Percentiles rank a stretch among this genome's conserved stretches.
Conservation (phyloP, 2,797 vertebrate genomes). For the Sebastes elongatus region DNA sequence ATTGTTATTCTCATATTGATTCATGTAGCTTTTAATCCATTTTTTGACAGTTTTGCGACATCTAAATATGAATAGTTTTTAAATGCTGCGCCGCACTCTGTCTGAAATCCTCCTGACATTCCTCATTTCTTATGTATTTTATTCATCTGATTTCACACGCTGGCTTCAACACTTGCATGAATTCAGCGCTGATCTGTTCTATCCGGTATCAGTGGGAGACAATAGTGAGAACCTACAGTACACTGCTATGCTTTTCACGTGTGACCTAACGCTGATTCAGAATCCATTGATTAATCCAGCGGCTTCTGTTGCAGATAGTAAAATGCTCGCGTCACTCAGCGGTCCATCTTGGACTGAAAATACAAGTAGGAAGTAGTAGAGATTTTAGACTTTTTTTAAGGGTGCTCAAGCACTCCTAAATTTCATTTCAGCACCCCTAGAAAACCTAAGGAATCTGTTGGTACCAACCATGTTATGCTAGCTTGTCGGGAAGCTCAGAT, state of each 20-base stretch:
- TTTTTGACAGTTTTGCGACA: constrained; percentile 11
- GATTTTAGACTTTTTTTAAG: too few species aligned
- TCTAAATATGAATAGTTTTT: constrained; percentile 14
- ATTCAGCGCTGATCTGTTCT: constrained; percentile 15
- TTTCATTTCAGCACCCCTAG: rapidly evolving
- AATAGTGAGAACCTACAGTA: not conserved
- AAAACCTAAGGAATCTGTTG: too few species aligned
- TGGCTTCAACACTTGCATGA: not conserved
- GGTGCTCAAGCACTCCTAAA: too few species aligned
- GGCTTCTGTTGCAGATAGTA: not conserved
- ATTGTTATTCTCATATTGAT: not conserved
- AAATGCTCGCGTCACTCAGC: not conserved
- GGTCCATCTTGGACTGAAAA: not conserved
- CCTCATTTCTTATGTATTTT: constrained; percentile 20
- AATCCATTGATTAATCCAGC: constrained; percentile 17
- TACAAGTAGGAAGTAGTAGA: not conserved
- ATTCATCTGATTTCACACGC: constrained; percentile 22
- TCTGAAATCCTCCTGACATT: not conserved
- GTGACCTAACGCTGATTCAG: constrained; percentile 10
- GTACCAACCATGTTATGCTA: too few species aligned
- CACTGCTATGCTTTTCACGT: not conserved
- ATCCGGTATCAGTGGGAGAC: constrained; percentile 23
- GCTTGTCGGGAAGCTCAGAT: too few species aligned
- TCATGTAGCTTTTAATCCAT: constrained; percentile 27
- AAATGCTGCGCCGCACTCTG: constrained; percentile 3